Base-by-base conservation (phyloP, 2,888 invertebrate genomes). In the Hoplodrina ambigua region DNA sequence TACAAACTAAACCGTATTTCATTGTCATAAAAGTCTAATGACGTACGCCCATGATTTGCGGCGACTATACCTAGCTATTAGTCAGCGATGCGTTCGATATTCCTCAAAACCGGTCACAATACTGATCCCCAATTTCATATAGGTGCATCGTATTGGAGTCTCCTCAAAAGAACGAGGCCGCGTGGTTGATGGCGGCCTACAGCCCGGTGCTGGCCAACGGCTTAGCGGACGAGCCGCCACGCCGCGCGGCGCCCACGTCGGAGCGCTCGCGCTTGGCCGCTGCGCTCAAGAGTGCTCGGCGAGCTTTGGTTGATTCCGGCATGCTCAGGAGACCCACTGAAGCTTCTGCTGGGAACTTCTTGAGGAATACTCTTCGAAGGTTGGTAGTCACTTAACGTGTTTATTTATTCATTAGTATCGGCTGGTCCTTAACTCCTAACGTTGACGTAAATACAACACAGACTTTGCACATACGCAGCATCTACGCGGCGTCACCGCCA, bases 61-160 rank as follows among this genome's bases (percentile, higher is more conserved):
- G 11, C 11, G 1, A 20, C 54, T 62, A 41, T 25, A 78, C 25
- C 7, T 52, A 74, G 74, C 74, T 74, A 11, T 50, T 58, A 61
- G 62, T 57, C 44, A 30, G 78, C 78, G 19, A 54, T 44, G 50
- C 8, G 3, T 70, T 59, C 44, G 8, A 15, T 6, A 3, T 55
- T 11, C 0, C 5, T 17, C 11, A 11, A 41, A 10, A 44, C 41
- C 8, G 8, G 8, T 46, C 8, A 20, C 15, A 25, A 54, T n/a
- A 78, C 19, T 72, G 25, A 72, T 52, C 4, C 11, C 15, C 2
- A 17, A 37, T 37, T 19, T n/a, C 8, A 0, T 58, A 8, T 87
- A 98, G 98, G 87, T 99, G 99, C 93, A 99, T 99, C 91, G 99
- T 99, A 20, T 98, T 99, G 87, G 99, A 99, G 92, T 99, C 99